Percentiles rank a stretch among this genome's conserved stretches.
These are phyloP conservation scores for Myotis findleyi DNA, from an alignment of 2,797 vertebrate species.

Conservation along the genomic window DNA sequence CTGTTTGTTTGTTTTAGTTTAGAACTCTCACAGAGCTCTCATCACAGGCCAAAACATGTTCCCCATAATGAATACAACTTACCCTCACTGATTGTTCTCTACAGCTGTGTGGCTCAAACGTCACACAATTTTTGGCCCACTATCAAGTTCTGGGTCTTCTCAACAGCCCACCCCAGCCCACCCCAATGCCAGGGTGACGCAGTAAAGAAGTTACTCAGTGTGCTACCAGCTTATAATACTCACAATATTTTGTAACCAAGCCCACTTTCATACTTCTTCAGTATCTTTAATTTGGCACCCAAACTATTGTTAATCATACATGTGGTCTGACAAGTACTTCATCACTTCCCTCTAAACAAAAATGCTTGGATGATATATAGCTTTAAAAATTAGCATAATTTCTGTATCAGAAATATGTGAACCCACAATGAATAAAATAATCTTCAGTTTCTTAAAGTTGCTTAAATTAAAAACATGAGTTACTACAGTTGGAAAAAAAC, in stretches of 20 bases:
- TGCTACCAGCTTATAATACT: neutral
- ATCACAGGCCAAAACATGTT: conserved; percentile 25
- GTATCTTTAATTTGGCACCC: conserved; percentile 51
- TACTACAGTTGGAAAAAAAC: conserved; percentile 88
- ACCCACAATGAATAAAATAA: conserved; percentile 85
- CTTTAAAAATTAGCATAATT: conserved; percentile 84
- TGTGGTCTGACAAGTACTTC: conserved; percentile 67
- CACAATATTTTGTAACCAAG: conserved; percentile 29
- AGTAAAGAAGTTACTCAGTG: conserved; percentile 14
- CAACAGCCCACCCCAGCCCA: accelerated
- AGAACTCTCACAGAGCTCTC: neutral
- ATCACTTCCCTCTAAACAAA: conserved; percentile 77
- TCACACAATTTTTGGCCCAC: neutral
- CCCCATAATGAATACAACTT: neutral
- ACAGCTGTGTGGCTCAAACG: conserved; percentile 6
- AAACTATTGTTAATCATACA: conserved; percentile 46
- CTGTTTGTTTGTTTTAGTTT: conserved; percentile 4
- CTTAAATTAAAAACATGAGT: conserved; percentile 91
- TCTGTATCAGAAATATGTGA: conserved; percentile 83
- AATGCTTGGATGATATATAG: conserved; percentile 79
- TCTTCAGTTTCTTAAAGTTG: conserved; percentile 85
- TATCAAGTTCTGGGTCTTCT: neutral
- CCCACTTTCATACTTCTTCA: conserved; percentile 60
- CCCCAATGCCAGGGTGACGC: neutral
- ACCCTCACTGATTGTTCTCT: neutral